Conservation (phyloP, 2,888 invertebrate genomes). For the Chymomyza fuscimana region DNA sequence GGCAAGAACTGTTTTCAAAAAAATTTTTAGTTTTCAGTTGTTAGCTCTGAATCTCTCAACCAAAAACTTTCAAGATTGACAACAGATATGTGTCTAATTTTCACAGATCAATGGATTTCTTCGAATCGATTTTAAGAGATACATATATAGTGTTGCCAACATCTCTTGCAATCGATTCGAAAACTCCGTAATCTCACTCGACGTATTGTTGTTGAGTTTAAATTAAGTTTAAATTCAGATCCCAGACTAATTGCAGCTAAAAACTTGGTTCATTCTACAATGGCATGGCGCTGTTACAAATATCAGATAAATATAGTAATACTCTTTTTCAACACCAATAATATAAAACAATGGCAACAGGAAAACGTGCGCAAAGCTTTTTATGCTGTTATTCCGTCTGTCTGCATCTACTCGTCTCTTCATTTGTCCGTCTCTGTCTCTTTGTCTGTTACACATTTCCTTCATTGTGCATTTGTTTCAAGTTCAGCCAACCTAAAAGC, state of each 20-base stretch:
- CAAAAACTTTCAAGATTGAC: no score
- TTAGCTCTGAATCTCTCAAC: no score
- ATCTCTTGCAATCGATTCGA: no score
- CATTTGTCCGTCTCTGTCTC: neutral
- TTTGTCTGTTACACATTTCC: slow-evolving; percentile 49
- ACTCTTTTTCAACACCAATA: neutral
- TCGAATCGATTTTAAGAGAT: no score
- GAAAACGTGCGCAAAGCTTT: slow-evolving; percentile 3
- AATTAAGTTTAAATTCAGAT: no score
- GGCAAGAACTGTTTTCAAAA: no score
- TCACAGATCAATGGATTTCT: no score
- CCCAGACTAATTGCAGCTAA: neutral
- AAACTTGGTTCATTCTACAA: neutral
- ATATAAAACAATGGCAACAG: neutral
- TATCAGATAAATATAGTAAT: neutral
- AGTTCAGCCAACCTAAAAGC: slow-evolving; percentile 56
- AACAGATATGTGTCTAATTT: no score
- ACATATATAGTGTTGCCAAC: no score
- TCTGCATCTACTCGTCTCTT: neutral
- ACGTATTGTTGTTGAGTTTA: no score
- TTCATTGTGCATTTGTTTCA: slow-evolving; percentile 63
- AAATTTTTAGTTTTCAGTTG: no score
- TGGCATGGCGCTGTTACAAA: neutral
- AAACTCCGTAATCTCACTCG: no score
- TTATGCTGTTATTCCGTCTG: neutral